These are phyloP conservation scores for Esox niger DNA, from an alignment of 2,113 vertebrate genomes.

Conservation along the genomic window DNA sequence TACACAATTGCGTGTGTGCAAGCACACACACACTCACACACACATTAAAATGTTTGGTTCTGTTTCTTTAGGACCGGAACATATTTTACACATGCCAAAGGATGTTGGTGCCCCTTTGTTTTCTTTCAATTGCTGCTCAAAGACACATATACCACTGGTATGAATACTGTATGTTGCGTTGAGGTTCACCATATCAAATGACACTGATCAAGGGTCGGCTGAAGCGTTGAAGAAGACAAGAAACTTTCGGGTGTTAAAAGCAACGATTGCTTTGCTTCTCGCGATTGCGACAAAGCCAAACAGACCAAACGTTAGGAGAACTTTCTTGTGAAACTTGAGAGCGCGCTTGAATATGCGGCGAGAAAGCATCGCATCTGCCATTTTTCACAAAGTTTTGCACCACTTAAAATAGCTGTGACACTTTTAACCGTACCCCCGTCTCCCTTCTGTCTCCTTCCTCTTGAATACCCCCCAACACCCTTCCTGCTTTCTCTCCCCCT, in stretches of 20 bases:
- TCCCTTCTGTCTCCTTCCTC: neutral
- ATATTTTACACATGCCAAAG: neutral
- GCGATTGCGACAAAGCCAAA: slow-evolving; percentile 17
- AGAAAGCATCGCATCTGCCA: slow-evolving; percentile 24
- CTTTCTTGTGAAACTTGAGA: slow-evolving; percentile 16
- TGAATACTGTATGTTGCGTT: neutral
- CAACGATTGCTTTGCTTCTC: neutral
- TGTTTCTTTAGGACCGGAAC: neutral
- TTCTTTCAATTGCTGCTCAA: neutral
- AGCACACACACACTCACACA: slow-evolving; percentile 21
- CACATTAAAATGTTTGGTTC: slow-evolving; percentile 14
- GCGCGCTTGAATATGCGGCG: slow-evolving; percentile 17
- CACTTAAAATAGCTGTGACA: slow-evolving; percentile 34
- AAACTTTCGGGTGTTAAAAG: slow-evolving; percentile 2
- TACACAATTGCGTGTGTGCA: neutral
- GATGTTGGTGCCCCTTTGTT: slow-evolving; percentile 12
- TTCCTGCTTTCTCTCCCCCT: neutral
- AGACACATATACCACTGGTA: neutral
- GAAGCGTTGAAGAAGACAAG: neutral
- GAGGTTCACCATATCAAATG: slow-evolving; percentile 2
- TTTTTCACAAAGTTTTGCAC: slow-evolving; percentile 47
- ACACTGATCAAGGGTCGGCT: slow-evolving; percentile 1
- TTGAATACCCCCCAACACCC: neutral
- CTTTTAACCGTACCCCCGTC: slow-evolving; percentile 13
- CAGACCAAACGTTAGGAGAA: slow-evolving; percentile 26